Conservation (phyloP, 1,140 invertebrate genomes). For the Trichonephila inaurata region DNA sequence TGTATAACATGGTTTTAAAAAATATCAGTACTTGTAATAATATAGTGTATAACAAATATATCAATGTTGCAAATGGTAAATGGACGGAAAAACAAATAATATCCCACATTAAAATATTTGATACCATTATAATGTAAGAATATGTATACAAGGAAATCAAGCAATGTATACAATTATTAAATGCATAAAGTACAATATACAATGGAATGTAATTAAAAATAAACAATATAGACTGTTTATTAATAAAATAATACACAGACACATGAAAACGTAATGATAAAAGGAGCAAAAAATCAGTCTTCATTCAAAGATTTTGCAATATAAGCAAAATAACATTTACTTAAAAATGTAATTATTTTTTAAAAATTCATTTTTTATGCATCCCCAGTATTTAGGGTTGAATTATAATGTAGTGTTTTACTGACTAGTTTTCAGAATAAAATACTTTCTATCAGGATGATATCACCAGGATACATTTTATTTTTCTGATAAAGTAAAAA, state of each 20-base stretch:
- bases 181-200: neutral
- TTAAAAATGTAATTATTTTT: too few species aligned
- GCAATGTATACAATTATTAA: neutral
- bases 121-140: neutral
- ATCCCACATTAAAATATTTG: neutral
- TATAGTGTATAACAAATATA: neutral
- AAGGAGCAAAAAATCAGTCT: neutral
- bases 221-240: neutral
- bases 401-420: too few species aligned
- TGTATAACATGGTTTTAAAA: too few species aligned
- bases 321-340: too few species aligned
- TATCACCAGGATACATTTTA: too few species aligned
- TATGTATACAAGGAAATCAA: neutral
- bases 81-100: neutral
- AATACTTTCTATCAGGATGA: too few species aligned
- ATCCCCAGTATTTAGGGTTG: too few species aligned
- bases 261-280: neutral
- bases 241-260: neutral
- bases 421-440: too few species aligned
- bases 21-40: neutral
- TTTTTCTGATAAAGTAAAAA: too few species aligned
- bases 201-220: slow-evolving; percentile 1
- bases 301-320: neutral
- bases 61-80: neutral
- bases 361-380: too few species aligned